Percentiles rank a stretch among this genome's conserved stretches.
These are phyloP conservation scores for Vidua chalybeata DNA, from an alignment of 2,113 vertebrate species.

Conservation along the genomic window DNA sequence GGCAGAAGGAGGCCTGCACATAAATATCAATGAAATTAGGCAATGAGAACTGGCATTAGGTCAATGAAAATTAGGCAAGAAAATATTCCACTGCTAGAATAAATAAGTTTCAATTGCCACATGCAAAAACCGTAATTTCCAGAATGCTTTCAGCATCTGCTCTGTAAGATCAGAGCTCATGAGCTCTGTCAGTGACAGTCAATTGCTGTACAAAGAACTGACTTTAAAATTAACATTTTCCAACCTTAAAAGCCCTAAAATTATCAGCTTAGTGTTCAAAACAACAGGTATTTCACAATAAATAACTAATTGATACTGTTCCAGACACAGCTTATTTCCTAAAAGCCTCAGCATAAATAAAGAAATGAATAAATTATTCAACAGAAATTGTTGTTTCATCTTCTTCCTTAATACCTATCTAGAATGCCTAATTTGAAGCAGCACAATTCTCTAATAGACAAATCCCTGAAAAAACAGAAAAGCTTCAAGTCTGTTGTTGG, in stretches of 20 bases:
- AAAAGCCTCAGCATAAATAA: conserved; percentile 3
- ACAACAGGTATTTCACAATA: background rate
- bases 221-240: background rate
- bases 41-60: conserved; percentile 5
- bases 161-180: background rate
- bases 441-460: background rate
- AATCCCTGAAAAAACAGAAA: background rate
- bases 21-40: conserved; percentile 25
- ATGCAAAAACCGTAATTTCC: background rate
- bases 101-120: conserved; percentile 35
- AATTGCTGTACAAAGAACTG: background rate
- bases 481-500: background rate
- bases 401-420: background rate
- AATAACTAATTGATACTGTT: background rate
- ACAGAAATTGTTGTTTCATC: background rate
- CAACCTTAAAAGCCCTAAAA: background rate
- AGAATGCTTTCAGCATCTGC: conserved; percentile 20
- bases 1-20: background rate
- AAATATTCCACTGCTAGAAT: conserved; percentile 21
- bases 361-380: conserved; percentile 2
- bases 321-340: background rate
- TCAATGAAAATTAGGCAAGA: conserved; percentile 27
- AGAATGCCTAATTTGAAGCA: background rate
- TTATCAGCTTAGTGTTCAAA: background rate
- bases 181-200: background rate